A percentile compares a stretch with the other conserved stretches of the same genome.
phyloP scores from a whole-genome alignment of 2,888 invertebrate species.

The Amiota minor region DNA sequence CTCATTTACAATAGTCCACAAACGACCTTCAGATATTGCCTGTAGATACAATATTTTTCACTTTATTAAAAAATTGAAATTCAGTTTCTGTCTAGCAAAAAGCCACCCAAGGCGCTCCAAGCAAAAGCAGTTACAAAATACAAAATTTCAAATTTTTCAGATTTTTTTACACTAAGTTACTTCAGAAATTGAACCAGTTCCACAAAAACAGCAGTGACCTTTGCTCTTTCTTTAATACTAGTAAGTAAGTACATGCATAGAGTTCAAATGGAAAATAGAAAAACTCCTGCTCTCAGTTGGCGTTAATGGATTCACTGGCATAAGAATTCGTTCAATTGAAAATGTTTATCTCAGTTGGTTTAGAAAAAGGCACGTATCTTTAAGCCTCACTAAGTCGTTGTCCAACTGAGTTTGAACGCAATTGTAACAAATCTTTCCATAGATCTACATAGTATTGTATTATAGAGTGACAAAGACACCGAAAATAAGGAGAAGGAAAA shows the following conservation, averaged over 20 bases:
- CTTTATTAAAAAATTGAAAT: not conserved
- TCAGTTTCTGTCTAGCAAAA: not conserved
- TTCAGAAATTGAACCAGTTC: too few relatives aligned
- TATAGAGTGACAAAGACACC: too few relatives aligned
- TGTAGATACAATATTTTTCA: too few relatives aligned
- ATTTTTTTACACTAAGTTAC: not conserved
- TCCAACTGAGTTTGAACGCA: not conserved
- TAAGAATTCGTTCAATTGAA: not conserved
- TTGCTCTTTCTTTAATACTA: too few relatives aligned
- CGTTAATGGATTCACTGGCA: not conserved
- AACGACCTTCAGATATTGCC: constrained; percentile 1
- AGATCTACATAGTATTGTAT: too few relatives aligned
- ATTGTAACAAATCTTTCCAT: constrained; percentile 1
- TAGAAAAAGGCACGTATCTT: not conserved
- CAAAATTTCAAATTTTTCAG: not conserved
- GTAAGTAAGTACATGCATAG: too few relatives aligned
- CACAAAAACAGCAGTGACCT: too few relatives aligned
- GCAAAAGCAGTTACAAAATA: not conserved
- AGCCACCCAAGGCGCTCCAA: constrained; percentile 4
- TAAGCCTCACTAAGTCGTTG: not conserved
- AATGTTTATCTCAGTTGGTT: not conserved
- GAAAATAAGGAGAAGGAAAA: too few relatives aligned
- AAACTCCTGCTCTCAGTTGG: not conserved
- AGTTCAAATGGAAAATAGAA: too few relatives aligned
- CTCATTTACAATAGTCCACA: not conserved